Base-by-base conservation (phyloP, 2,888 invertebrate species). In the Cosmia pyralina region DNA sequence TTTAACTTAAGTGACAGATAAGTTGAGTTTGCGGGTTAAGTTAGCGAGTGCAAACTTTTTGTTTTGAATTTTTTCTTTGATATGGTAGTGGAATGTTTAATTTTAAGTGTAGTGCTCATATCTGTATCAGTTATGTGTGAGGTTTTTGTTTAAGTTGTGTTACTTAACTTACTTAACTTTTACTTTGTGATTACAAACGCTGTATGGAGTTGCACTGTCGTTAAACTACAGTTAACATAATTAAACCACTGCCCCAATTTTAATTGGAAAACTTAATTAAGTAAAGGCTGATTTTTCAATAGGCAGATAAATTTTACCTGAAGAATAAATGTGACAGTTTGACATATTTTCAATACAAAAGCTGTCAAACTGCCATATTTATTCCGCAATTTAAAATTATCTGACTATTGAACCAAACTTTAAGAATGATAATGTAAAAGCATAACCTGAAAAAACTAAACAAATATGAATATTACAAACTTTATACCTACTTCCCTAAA, bases 81-180 rank as follows among this genome's bases (percentile, higher is more conserved):
- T 87, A 84, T 84, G 79, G 77, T 82, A 74, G 79, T 85, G 91
- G 90, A 90, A 92, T 92, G 91, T 86, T 87, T 89, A 89, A 88
- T 89, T 88, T 87, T 83, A 87, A 81, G 83, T 87, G 81, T 80
- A 82, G 85, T 83, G 79, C 72, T 76, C 76, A 78, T 79, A 79
- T 85, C 64, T 85, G 75, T 83, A 81, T 75, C 75, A 76, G 67
- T 82, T 71, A 73, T 82, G 75, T 68, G 74, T 71, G 64, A 72
- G 67, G 58, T 73, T 82, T 74, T 79, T 63, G 50, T 79, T 82
- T 71, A 57, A 59, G n/a, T 79, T 83, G 41, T 64, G 63, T 59
- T 66, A 52, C 59, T 57, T 79, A 55, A 66, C 17, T 73, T 62
- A 59, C 10, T 65, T 50, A 7, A 68, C 38, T 78, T 22, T 75